These are phyloP conservation scores for Lathamus discolor DNA, from an alignment of 2,113 vertebrate species.

Conservation along the genomic window DNA sequence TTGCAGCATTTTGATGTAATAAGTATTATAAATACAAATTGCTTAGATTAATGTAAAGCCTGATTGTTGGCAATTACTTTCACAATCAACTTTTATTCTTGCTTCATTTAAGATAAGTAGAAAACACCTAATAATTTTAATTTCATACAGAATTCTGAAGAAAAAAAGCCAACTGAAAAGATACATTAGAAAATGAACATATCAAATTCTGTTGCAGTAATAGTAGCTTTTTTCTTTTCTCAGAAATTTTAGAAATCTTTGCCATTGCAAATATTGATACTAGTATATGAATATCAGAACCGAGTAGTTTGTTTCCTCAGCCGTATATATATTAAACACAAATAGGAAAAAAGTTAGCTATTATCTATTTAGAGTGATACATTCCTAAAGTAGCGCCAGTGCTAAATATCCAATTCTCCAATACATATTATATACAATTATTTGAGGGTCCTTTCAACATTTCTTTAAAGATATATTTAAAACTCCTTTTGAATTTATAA, in stretches of 20 bases:
- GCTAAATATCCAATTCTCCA: background rate
- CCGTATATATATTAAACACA: background rate
- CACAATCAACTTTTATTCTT: background rate
- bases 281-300: background rate
- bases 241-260: background rate
- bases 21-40: background rate
- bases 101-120: background rate
- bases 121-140: background rate
- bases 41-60: background rate
- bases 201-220: background rate
- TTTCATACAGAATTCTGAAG: background rate
- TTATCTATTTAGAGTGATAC: background rate
- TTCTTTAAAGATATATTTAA: background rate
- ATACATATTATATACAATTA: background rate
- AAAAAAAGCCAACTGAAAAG: background rate
- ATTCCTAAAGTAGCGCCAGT: background rate
- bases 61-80: slow-evolving; percentile 4
- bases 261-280: background rate
- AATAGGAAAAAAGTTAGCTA: background rate
- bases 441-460: background rate
- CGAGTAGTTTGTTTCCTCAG: background rate
- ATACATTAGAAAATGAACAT: background rate
- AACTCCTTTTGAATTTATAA: background rate
- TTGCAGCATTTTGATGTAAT: background rate
- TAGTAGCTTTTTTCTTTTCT: background rate